Conservation (phyloP, 1,140 invertebrate genomes). For the Solenopsis fugax region DNA sequence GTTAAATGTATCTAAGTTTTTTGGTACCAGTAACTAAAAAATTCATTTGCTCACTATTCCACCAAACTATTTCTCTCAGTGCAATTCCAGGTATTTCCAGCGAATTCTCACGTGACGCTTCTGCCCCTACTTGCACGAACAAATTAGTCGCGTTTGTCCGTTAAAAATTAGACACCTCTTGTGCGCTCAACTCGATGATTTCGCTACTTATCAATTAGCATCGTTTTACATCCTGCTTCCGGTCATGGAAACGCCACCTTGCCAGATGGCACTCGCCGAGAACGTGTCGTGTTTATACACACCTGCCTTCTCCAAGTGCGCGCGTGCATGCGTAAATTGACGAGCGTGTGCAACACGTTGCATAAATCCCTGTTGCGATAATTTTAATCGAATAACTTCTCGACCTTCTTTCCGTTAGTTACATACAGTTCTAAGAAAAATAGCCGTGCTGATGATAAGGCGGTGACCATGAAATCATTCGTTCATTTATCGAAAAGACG, state of each 20-base stretch:
- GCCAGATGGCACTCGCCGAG: constrained; percentile 77
- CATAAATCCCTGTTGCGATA: constrained; percentile 25
- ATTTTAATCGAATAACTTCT: constrained; percentile 7
- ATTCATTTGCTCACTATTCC: no score
- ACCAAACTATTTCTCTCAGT: no score
- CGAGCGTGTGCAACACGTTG: not conserved
- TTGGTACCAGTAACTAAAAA: no score
- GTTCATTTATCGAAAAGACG: constrained; percentile 1
- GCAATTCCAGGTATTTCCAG: not conserved
- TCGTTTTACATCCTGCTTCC: constrained; percentile 78
- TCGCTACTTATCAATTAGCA: constrained; percentile 73
- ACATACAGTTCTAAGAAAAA: not conserved
- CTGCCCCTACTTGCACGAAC: not conserved
- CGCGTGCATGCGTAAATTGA: constrained; percentile 8
- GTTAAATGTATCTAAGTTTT: no score
- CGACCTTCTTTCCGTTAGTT: not conserved
- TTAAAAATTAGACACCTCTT: constrained; percentile 6
- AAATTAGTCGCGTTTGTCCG: constrained; percentile 27
- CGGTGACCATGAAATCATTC: not conserved
- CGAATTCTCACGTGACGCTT: not conserved
- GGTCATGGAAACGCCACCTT: constrained; percentile 68
- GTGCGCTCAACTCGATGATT: constrained; percentile 39
- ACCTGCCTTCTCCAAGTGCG: constrained; percentile 68
- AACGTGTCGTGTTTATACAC: constrained; percentile 77
- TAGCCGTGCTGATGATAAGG: not conserved